Evolutionary conservation across 2,113 vertebrate species (phyloP).

Genomic region (Peromyscus leucopus): DNA sequence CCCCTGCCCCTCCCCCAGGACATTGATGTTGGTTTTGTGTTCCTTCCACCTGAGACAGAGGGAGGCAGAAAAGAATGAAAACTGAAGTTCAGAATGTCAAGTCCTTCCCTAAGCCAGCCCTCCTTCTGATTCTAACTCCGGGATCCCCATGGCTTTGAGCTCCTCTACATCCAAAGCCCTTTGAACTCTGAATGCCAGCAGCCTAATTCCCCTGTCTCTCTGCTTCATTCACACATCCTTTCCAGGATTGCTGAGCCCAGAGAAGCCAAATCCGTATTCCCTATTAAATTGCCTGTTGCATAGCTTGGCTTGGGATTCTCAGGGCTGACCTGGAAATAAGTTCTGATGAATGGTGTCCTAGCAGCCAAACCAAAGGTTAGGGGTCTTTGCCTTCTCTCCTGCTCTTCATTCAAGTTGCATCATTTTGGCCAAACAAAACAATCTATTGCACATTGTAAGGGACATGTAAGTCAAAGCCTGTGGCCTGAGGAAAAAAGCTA

Average conservation of each 20-base stretch:
- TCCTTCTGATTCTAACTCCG: neutral
- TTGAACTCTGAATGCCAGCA: neutral
- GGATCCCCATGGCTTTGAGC: neutral
- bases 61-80: neutral
- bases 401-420: conserved; percentile 5
- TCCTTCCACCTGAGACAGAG: neutral
- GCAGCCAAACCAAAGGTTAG: conserved; percentile 29
- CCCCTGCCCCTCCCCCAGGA: no score
- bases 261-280: conserved; percentile 23
- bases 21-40: neutral
- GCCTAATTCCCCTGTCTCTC: neutral
- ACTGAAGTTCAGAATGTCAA: neutral
- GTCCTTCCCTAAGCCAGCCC: no score
- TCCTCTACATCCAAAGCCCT: neutral
- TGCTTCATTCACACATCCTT: neutral
- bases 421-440: conserved; percentile 63
- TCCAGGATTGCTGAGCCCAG: neutral
- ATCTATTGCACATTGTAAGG: neutral
- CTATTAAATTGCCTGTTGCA: neutral
- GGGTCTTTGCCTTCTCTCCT: neutral
- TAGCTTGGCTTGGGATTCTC: conserved; percentile 15
- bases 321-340: conserved; percentile 43
- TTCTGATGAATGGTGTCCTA: neutral
- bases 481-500: conserved; percentile 9
- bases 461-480: conserved; percentile 30